phyloP scores from a whole-genome alignment of 2,113 vertebrate genomes.

The Corydoras sp. region DNA sequence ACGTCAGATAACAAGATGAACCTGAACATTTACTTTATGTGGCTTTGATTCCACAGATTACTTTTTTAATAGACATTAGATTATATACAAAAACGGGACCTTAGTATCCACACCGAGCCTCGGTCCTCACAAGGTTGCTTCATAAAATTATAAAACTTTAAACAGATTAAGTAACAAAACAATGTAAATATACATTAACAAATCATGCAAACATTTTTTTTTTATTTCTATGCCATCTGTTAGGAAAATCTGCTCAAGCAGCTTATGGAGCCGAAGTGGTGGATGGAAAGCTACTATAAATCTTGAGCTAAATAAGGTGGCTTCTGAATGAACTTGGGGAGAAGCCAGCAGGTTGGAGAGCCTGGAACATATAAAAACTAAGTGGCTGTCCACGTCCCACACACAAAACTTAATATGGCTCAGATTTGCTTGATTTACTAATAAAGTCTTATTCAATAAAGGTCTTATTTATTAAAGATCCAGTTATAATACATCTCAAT shows the following conservation, averaged over 20 bases:
- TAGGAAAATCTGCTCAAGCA: slow-evolving; percentile 28
- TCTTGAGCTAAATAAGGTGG: slow-evolving; percentile 47
- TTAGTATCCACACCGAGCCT: no score
- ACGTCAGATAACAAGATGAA: no score
- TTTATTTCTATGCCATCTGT: not conserved
- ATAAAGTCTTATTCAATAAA: slow-evolving; percentile 54
- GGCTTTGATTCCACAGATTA: no score
- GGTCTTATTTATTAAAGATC: slow-evolving; percentile 44
- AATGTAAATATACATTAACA: no score
- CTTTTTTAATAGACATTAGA: no score
- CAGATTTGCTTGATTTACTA: slow-evolving; percentile 57
- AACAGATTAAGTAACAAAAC: no score
- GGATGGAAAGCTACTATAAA: slow-evolving; percentile 65
- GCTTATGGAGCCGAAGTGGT: slow-evolving; percentile 29
- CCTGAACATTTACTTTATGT: no score
- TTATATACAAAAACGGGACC: no score
- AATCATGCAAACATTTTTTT: no score
- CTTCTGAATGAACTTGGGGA: slow-evolving; percentile 49
- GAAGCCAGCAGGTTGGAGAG: slow-evolving; percentile 43
- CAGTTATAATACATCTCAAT: slow-evolving; percentile 39
- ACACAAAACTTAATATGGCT: slow-evolving; percentile 37
- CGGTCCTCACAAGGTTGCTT: no score
- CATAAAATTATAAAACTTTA: no score
- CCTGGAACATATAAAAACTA: slow-evolving; percentile 56
- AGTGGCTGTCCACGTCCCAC: slow-evolving; percentile 23